These are phyloP conservation scores for Pseudoatta argentina DNA, from an alignment of 1,140 invertebrate genomes.

Conservation along the genomic window DNA sequence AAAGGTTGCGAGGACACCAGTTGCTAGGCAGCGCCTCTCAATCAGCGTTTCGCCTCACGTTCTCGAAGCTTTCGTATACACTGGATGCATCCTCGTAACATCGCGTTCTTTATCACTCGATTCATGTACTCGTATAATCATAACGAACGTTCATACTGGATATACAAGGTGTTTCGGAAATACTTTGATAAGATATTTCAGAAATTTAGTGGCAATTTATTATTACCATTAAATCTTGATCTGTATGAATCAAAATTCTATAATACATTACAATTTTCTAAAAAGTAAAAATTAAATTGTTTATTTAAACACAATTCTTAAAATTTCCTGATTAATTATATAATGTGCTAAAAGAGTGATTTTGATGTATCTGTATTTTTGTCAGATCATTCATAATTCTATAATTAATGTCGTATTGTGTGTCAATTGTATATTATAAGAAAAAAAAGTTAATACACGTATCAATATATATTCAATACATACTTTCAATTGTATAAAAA, in stretches of 20 bases:
- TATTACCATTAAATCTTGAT: not conserved
- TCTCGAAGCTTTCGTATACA: constrained; percentile 71
- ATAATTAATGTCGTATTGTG: not conserved
- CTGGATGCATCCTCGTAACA: constrained; percentile 78
- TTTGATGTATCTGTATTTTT: not conserved
- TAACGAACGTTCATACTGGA: constrained; percentile 5
- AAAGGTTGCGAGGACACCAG: constrained; percentile 82
- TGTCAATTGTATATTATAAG: not conserved
- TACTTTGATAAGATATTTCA: not conserved
- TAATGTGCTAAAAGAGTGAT: not conserved
- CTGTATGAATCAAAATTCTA: not conserved
- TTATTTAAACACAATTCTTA: not conserved
- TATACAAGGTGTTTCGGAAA: not conserved
- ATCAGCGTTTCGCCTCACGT: constrained; percentile 79
- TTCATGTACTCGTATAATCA: constrained; percentile 37
- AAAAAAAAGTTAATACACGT: not conserved
- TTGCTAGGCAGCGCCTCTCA: constrained; percentile 84
- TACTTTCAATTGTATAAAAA: not conserved
- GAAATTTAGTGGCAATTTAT: not conserved
- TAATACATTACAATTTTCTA: not conserved
- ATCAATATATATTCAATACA: not conserved
- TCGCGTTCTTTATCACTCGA: constrained; percentile 77
- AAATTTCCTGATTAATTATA: not conserved
- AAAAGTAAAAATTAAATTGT: not conserved
- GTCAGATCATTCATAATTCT: not conserved